These are phyloP conservation scores for Meganola albula DNA, from an alignment of 2,888 invertebrate genomes.

Conservation along the genomic window DNA sequence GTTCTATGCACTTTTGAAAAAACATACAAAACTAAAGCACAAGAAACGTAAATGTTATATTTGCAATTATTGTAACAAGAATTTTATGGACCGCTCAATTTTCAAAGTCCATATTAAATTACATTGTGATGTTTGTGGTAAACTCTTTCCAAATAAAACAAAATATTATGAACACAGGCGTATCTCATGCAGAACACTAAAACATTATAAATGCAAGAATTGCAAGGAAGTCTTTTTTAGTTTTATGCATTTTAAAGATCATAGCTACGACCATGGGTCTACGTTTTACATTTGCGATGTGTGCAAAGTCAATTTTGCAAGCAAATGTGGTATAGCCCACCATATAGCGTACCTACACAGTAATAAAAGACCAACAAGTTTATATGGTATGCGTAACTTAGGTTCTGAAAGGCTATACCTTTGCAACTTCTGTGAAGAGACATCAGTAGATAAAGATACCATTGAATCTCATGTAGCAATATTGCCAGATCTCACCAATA, in stretches of 20 bases:
- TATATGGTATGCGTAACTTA: slow-evolving; percentile 41
- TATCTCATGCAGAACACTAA: slow-evolving; percentile 39
- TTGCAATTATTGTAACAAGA: slow-evolving; percentile 60
- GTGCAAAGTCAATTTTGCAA: slow-evolving; percentile 55
- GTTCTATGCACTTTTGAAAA: slow-evolving; percentile 42
- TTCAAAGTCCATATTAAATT: slow-evolving; percentile 64
- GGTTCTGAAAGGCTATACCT: slow-evolving; percentile 44
- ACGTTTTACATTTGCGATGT: slow-evolving; percentile 49
- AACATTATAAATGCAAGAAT: slow-evolving; percentile 47
- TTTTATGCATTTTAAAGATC: slow-evolving; percentile 61
- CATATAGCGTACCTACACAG: slow-evolving; percentile 55
- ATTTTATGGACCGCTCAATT: slow-evolving; percentile 55
- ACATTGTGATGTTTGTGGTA: slow-evolving; percentile 56
- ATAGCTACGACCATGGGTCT: slow-evolving; percentile 49
- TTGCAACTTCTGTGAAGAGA: slow-evolving; percentile 59
- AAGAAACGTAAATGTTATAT: slow-evolving; percentile 64
- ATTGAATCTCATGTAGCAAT: slow-evolving; percentile 44
- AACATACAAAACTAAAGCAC: slow-evolving; percentile 49
- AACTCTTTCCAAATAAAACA: slow-evolving; percentile 37
- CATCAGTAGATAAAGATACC: slow-evolving; percentile 40
- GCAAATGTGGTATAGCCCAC: slow-evolving; percentile 50
- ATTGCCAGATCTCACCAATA: slow-evolving; percentile 51
- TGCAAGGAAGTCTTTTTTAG: slow-evolving; percentile 45
- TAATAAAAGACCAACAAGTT: slow-evolving; percentile 33
- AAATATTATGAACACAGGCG: slow-evolving; percentile 45